These are phyloP conservation scores for Vulpes lagopus DNA, from an alignment of 2,113 vertebrate species.

Conservation along the genomic window DNA sequence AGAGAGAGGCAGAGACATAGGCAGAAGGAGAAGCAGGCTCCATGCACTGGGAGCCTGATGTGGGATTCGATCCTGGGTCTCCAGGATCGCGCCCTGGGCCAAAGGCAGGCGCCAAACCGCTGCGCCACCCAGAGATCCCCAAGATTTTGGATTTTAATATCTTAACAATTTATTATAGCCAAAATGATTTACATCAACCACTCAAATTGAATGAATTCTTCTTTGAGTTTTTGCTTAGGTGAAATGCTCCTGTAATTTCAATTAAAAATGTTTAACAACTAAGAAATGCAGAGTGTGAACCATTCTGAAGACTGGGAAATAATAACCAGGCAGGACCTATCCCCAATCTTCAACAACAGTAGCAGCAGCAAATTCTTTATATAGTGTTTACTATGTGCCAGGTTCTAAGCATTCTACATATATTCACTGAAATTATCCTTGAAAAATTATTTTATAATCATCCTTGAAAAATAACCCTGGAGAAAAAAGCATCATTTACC, in stretches of 20 bases:
- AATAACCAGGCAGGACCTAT: neutral
- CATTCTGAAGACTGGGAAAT: neutral
- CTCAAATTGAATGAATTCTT: slow-evolving; percentile 60
- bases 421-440: neutral
- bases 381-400: neutral
- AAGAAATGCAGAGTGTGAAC: neutral
- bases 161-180: slow-evolving; percentile 44
- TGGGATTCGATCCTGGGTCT: too few relatives aligned
- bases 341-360: neutral
- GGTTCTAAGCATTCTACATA: neutral
- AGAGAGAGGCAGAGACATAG: too few relatives aligned
- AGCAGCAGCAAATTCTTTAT: neutral
- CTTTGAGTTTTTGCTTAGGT: slow-evolving; percentile 30
- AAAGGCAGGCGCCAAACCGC: too few relatives aligned
- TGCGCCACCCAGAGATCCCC: too few relatives aligned
- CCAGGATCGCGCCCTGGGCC: too few relatives aligned
- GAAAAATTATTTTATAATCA: neutral
- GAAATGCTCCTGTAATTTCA: slow-evolving; percentile 30
- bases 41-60: too few relatives aligned
- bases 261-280: neutral
- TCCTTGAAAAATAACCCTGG: neutral
- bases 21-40: too few relatives aligned
- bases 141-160: slow-evolving; percentile 42
- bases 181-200: slow-evolving; percentile 36
- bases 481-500: neutral